phyloP scores from a whole-genome alignment of 2,888 invertebrate species.

The Automeris io region DNA sequence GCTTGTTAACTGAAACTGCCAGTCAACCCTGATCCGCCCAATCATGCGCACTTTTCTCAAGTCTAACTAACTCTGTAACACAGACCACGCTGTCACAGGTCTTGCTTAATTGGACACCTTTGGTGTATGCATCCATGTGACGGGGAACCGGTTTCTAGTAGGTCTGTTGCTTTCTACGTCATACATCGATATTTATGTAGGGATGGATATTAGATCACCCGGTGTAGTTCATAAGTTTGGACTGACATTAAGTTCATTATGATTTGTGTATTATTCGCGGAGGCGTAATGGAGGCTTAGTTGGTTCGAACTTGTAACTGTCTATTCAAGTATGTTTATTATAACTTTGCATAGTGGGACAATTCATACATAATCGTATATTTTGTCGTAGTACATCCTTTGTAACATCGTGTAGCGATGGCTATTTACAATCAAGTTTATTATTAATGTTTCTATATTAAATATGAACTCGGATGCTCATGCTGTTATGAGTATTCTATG shows the following conservation, averaged over 20 bases:
- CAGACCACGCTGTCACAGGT: conserved; percentile 56
- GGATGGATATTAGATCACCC: conserved; percentile 47
- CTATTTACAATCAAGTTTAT: not conserved
- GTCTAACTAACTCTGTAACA: conserved; percentile 37
- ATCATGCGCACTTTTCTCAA: conserved; percentile 32
- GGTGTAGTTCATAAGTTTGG: conserved; percentile 50
- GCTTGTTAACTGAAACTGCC: conserved; percentile 50
- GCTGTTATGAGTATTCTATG: too few relatives aligned
- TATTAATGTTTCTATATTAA: too few relatives aligned
- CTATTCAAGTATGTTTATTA: conserved; percentile 46
- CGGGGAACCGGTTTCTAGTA: conserved; percentile 62
- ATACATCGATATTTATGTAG: conserved; percentile 56
- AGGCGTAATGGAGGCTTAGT: conserved; percentile 57
- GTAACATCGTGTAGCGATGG: not conserved
- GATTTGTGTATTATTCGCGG: conserved; percentile 62
- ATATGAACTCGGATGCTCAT: too few relatives aligned
- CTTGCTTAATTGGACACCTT: conserved; percentile 63
- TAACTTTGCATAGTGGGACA: conserved; percentile 29
- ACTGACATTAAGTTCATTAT: conserved; percentile 59
- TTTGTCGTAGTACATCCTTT: not conserved
- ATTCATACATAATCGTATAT: conserved; percentile 4
- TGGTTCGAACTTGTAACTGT: conserved; percentile 41
- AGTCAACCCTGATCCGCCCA: conserved; percentile 42
- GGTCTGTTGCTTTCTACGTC: conserved; percentile 65
- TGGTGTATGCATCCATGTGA: conserved; percentile 65